Base-by-base conservation (phyloP, 2,113 vertebrate genomes). In the Lates calcarifer region DNA sequence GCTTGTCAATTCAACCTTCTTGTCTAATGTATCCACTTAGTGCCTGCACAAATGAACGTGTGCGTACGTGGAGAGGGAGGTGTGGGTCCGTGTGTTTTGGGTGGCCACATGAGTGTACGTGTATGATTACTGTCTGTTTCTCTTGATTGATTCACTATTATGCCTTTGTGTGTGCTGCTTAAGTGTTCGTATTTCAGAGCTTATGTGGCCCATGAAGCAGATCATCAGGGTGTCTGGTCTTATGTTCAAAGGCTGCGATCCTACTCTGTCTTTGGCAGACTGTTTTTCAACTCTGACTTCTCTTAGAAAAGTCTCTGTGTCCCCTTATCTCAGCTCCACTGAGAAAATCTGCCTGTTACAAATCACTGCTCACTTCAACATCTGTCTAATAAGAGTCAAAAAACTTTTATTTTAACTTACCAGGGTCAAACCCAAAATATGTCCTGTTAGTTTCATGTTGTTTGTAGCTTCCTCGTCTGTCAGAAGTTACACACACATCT, bases 1-100 rank as follows among this genome's bases (percentile, higher is more conserved):
- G 89, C 84, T 90, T 87, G 92, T 92, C 91, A 92, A 89, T 91
- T 91, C 87, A 87, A 91, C 85, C 91, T 90, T 90, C 86, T 85
- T 75, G 77, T 87, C 88, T 91, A 92, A 91, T 93, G 84, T 85
- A 89, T 81, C 90, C 90, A 90, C 87, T 91, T 84, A 92, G 91
- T 82, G 88, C 88, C 69, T 77, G 77, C 83, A 56, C 79, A 78
- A 83, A 86, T 85, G 71, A 41, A 79, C 68, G 51, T 14, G 60
- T 85, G 80, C 65, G 45, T 83, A 64, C 43, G 77, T 49, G 39
- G 63, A 76, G 71, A 68, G 65, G 55, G 74, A 79, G 88, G 83
- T 83, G 83, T 84, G 84, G 74, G 75, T 79, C 43, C 10, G 71
- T 78, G 81, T 78, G 81, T 91, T 88, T 88, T 81, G 41, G 88